Evolutionary conservation across 2,113 vertebrate genomes (phyloP).

Genomic region (Callipepla californica): DNA sequence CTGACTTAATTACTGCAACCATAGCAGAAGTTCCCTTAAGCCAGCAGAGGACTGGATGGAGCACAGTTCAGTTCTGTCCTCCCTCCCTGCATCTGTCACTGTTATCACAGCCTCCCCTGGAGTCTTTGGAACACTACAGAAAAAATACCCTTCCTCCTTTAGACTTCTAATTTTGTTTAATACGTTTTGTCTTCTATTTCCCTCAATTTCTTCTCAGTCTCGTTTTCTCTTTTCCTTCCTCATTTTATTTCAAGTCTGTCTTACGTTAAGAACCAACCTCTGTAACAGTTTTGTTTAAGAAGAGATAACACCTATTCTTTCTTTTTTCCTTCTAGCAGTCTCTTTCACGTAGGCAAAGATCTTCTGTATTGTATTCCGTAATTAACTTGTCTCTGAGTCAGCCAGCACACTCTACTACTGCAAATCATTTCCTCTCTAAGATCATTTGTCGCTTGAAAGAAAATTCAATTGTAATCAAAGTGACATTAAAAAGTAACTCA

Average conservation of each 20-base stretch:
- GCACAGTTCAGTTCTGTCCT: not conserved
- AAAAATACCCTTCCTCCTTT: not conserved
- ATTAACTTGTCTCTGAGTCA: slow-evolving; percentile 55
- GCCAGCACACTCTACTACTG: not conserved
- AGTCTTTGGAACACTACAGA: not conserved
- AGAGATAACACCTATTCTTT: not conserved
- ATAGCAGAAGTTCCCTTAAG: not conserved
- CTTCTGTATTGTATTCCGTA: slow-evolving; percentile 24
- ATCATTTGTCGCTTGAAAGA: not conserved
- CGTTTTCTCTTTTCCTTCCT: not conserved
- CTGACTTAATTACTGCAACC: not conserved
- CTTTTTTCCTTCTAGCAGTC: not conserved
- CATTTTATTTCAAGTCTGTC: not conserved
- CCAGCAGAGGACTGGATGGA: not conserved
- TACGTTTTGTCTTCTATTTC: not conserved
- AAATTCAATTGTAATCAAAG: slow-evolving; percentile 2
- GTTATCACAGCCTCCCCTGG: no score
- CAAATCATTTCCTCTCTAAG: not conserved
- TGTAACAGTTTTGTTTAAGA: not conserved
- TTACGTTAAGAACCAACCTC: not conserved
- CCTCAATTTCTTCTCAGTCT: not conserved
- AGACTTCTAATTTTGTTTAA: not conserved
- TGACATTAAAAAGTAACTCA: not conserved
- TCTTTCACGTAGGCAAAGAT: slow-evolving; percentile 7
- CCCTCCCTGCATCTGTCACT: not conserved